Evolutionary conservation across 1,140 invertebrate species (phyloP), one percentile per base, ranked within the genome.

Genomic region (Choristoneura fumiferana): DNA sequence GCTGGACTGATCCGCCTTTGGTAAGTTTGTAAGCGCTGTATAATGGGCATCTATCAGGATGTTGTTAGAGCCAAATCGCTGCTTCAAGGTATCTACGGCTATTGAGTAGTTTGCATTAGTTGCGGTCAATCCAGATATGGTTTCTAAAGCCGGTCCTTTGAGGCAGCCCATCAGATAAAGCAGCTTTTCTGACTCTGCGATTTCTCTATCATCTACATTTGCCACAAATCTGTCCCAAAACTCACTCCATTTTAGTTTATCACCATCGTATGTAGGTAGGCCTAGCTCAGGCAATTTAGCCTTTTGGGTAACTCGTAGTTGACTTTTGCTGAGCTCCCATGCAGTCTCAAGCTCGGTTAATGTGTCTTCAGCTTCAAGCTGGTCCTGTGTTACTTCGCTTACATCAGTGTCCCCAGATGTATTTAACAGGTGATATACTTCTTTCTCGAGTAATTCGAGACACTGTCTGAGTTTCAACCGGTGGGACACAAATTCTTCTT

Each of bases 31-130:
- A 1, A 54, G 38, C 0, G 52, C 58, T 4, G 0, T 14, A 40
- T 54, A 54, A 35, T 58, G 52, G 6, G 52, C 53, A 45, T 60
- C 58, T 3, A 60, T 60, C 5, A 60, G 1, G 0, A 37, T 0
- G 4, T 34, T 18, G 1, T 34, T 10, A 0, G 8, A n/a, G 0
- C 58, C 58, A 43, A n/a, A 60, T n/a, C 58, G n/a, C 35, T 1
- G 1, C 2, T 54, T 60, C 1, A 60, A 22, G 0, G 36, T 37
- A 0, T 54, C 37, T 10, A 60, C n/a, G 4, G 58, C 52, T 3
- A 60, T 39, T 0, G 13, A 0, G 38, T 59, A 59, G 33, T 54
- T 54, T 33, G 13, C n/a, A 40, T 60, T 43, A 0, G 58, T 60
- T 8, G 17, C 40, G 6, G 1, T 13, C 0, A 60, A 12, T 0